Evolutionary conservation across 2,113 vertebrate species (phyloP).

Genomic region (Tupaia chinensis): DNA sequence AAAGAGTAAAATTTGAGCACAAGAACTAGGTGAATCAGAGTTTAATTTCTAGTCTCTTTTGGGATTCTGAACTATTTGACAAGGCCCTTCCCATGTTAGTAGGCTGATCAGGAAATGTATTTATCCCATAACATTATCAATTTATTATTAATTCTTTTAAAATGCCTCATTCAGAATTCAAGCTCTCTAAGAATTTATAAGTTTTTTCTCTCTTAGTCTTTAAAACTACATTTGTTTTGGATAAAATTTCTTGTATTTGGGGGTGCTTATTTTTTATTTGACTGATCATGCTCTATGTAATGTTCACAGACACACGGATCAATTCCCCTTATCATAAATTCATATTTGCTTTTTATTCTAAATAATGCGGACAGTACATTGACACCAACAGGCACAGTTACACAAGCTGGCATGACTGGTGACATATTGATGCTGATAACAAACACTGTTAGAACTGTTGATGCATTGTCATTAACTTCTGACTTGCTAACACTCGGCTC

Average conservation of each 20-base stretch:
- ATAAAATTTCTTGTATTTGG: background rate
- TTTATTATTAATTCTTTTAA: slow-evolving; percentile 22
- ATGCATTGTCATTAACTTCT: slow-evolving; percentile 68
- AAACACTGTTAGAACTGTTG: slow-evolving; percentile 45
- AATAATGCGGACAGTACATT: background rate
- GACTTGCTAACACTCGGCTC: slow-evolving; percentile 77
- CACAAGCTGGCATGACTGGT: background rate
- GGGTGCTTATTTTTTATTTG: background rate
- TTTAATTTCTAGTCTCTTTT: slow-evolving; percentile 51
- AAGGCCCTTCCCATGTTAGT: background rate
- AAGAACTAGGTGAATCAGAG: slow-evolving; percentile 21
- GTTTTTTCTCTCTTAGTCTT: background rate
- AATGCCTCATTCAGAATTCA: background rate
- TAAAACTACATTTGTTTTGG: background rate
- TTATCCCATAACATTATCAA: background rate
- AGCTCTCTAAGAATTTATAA: slow-evolving; percentile 1
- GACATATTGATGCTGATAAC: background rate
- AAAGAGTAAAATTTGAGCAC: slow-evolving; percentile 47
- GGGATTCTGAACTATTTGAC: slow-evolving; percentile 42
- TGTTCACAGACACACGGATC: background rate
- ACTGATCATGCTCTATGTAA: background rate
- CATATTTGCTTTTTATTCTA: slow-evolving; percentile 46
- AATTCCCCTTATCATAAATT: background rate
- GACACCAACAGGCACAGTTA: background rate
- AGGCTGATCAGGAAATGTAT: slow-evolving; percentile 23